phyloP scores from a whole-genome alignment of 2,888 invertebrate genomes.

The Rhodophaea formosa region DNA sequence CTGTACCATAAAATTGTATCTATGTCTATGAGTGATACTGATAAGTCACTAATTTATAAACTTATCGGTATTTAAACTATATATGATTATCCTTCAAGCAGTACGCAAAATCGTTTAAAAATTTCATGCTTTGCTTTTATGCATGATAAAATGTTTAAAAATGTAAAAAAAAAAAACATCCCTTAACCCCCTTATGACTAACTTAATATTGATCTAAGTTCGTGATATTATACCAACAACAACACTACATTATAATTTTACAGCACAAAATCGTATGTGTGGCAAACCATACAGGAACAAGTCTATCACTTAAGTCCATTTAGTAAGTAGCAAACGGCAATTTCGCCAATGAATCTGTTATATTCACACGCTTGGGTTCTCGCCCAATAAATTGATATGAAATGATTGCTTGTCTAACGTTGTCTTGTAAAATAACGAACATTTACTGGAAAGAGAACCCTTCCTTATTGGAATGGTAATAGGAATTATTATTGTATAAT shows the following conservation, averaged over 20 bases:
- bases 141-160: too few species aligned
- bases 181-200: too few species aligned
- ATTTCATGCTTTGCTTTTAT: too few species aligned
- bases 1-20: too few species aligned
- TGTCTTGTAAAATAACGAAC: conserved; percentile 40
- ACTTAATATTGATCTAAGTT: too few species aligned
- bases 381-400: conserved; percentile 38
- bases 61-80: too few species aligned
- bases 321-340: conserved; percentile 26
- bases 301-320: conserved; percentile 6
- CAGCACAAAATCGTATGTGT: conserved; percentile 1
- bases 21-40: too few species aligned
- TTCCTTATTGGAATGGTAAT: conserved; percentile 53
- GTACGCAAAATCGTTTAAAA: too few species aligned
- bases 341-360: conserved; percentile 44
- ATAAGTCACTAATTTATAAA: too few species aligned
- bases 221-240: not conserved
- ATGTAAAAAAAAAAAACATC: too few species aligned
- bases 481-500: conserved; percentile 32
- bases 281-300: conserved; percentile 2
- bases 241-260: not conserved
- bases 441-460: conserved; percentile 23
- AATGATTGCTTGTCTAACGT: conserved; percentile 29
- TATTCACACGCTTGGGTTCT: conserved; percentile 50
- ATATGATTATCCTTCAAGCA: too few species aligned